phyloP scores from a whole-genome alignment of 2,888 invertebrate species.

The Amblyteles armatorius region DNA sequence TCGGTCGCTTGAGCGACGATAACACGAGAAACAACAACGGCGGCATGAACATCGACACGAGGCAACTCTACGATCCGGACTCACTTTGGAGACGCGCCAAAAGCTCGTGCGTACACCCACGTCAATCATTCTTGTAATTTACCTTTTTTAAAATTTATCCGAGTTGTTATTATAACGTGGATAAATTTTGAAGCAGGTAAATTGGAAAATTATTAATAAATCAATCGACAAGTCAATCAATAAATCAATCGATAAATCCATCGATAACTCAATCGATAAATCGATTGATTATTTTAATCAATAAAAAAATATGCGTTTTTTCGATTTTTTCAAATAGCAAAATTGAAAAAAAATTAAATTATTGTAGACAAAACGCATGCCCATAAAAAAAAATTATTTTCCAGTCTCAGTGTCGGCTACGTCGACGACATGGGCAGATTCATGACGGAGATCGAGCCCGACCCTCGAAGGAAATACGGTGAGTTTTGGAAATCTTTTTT shows the following conservation, averaged over 20 bases:
- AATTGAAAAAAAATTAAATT: not conserved
- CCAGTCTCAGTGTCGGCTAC: conserved; percentile 93
- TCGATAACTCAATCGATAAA: no score
- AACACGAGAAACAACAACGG: conserved; percentile 85
- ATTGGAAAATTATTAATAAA: not conserved
- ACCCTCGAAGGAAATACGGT: conserved; percentile 87
- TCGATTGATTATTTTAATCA: no score
- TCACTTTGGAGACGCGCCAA: conserved; percentile 93
- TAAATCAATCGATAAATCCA: no score
- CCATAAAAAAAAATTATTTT: conserved; percentile 5
- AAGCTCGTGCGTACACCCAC: conserved; percentile 83
- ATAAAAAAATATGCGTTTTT: no score
- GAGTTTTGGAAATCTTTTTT: conserved; percentile 47
- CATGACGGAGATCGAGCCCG: conserved; percentile 95
- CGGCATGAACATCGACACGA: conserved; percentile 92
- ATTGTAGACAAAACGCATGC: not conserved
- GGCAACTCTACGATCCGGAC: conserved; percentile 94
- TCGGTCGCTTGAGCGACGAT: conserved; percentile 51
- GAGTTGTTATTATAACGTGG: not conserved
- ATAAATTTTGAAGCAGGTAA: not conserved
- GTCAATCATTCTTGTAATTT: not conserved
- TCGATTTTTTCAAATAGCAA: not conserved
- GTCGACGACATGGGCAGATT: conserved; percentile 96
- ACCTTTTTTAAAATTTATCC: conserved; percentile 2
- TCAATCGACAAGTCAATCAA: no score